These are phyloP conservation scores for Drosophila gunungcola DNA, from an alignment of 1,140 invertebrate genomes.

Conservation along the genomic window DNA sequence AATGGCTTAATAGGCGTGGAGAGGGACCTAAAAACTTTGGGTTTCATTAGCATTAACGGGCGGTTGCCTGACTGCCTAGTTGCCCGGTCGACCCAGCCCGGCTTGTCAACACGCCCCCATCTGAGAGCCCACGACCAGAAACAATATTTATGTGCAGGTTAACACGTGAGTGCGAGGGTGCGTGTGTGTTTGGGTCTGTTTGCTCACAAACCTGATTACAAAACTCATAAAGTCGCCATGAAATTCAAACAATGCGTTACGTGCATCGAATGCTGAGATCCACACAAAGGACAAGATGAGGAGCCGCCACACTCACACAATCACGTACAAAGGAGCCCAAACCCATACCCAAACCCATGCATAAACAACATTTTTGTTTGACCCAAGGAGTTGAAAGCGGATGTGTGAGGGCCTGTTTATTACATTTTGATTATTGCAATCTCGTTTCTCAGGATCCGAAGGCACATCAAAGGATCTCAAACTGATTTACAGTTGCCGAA, in stretches of 20 bases:
- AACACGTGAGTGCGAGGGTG: conserved; percentile 29
- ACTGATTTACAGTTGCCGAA: conserved; percentile 58
- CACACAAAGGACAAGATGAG: conserved; percentile 50
- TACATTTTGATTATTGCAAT: conserved; percentile 78
- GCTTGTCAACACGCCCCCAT: conserved; percentile 64
- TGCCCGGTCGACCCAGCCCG: background rate
- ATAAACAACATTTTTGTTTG: conserved; percentile 75
- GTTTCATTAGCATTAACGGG: conserved; percentile 76
- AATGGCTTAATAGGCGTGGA: conserved; percentile 49
- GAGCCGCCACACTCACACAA: conserved; percentile 25
- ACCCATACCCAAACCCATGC: conserved; percentile 29
- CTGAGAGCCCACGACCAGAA: conserved; percentile 25
- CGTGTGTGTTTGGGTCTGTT: conserved; percentile 61
- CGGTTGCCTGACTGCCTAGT: conserved; percentile 11
- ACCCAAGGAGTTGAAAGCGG: conserved; percentile 68
- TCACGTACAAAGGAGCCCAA: conserved; percentile 26
- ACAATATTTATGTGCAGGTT: conserved; percentile 78
- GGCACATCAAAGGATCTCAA: conserved; percentile 48
- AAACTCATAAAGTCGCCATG: conserved; percentile 83
- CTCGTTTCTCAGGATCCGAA: conserved; percentile 49
- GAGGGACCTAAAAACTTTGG: conserved; percentile 20
- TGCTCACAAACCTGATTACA: conserved; percentile 78
- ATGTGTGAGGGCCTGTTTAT: conserved; percentile 68
- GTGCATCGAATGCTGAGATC: conserved; percentile 71
- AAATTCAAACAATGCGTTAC: conserved; percentile 83